Evolutionary conservation across 2,888 invertebrate species (phyloP), one percentile per base, ranked within the genome.

Genomic region (Encarsia formosa): DNA sequence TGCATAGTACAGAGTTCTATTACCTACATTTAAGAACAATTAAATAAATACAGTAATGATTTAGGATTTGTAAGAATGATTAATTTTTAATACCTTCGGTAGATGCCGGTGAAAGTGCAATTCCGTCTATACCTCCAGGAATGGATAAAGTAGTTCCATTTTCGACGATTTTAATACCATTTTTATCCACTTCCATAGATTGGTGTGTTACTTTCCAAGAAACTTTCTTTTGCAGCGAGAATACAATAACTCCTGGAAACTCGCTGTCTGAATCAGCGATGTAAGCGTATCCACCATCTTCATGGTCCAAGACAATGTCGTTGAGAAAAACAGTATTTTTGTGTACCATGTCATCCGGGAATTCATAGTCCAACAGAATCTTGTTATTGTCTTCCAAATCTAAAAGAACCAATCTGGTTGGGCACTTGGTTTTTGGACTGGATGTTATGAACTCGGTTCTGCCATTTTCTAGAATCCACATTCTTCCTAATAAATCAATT

Each of bases 221-320:
- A 48, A 78, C 79, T 61, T 82, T 81, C 60, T 84, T 79, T 52
- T 77, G 76, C 34, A 81, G 73, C 1, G 84, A 83, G 70, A 82
- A 88, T 13, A 87, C 85, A 48, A 88, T 81, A 51, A 88, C 79
- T 23, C 86, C 87, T 6, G 87, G 86, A 73, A 86, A 85, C 1
- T 75, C 74, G 2, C 77, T 79, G 64, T 83, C 81, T 64, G 82
- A 84, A 70, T 87, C 87, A 1, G 85, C 84, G 31, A 88, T 86
- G 64, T 87, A 88, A 2, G 86, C 87, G 66, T 79, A 84, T 26
- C 78, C 79, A 19, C 79, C 78, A 62, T 83, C 83, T 49, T 83
- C 82, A 64, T 83, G 80, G 65, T 87, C 87, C 22, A 88, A 76
- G 1, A 87, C 88, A 39, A 88, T 77, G 66, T 87, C 87, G 65